phyloP scores from a whole-genome alignment of 2,113 vertebrate genomes.

The Glaucidium brasilianum region DNA sequence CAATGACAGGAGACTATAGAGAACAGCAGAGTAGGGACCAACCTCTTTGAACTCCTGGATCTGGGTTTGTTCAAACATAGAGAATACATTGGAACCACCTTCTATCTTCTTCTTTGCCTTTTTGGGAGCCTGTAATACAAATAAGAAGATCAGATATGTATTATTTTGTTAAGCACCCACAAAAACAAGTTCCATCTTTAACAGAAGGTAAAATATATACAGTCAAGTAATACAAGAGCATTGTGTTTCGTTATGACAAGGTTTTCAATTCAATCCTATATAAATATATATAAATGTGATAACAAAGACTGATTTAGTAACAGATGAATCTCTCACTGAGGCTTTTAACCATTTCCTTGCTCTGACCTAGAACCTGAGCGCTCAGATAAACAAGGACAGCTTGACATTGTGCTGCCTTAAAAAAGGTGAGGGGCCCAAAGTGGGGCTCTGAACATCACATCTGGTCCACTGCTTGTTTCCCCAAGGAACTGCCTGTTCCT shows the following conservation, averaged over 20 bases:
- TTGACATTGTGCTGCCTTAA: neutral
- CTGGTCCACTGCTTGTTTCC: neutral
- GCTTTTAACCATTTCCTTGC: neutral
- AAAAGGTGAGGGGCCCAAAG: neutral
- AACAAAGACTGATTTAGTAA: neutral
- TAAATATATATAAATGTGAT: neutral
- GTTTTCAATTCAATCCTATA: neutral
- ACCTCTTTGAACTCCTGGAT: slow-evolving; percentile 96
- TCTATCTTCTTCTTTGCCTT: slow-evolving; percentile 85
- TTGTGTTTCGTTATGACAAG: neutral
- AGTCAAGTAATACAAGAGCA: neutral
- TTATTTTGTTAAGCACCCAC: neutral
- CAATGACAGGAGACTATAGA: neutral
- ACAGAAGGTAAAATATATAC: neutral
- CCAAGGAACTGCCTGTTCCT: neutral
- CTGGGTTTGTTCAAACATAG: slow-evolving; percentile 92
- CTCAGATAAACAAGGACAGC: neutral
- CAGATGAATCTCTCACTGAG: neutral
- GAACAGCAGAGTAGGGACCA: neutral
- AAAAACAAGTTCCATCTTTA: neutral
- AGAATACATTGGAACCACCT: slow-evolving; percentile 88
- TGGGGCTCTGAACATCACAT: neutral
- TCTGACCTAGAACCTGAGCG: neutral
- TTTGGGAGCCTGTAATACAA: slow-evolving; percentile 78
- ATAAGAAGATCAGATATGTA: neutral